A percentile compares a stretch with the other conserved stretches of the same genome.
phyloP scores from a whole-genome alignment of 1,140 invertebrate species.

The Argopecten irradians region DNA sequence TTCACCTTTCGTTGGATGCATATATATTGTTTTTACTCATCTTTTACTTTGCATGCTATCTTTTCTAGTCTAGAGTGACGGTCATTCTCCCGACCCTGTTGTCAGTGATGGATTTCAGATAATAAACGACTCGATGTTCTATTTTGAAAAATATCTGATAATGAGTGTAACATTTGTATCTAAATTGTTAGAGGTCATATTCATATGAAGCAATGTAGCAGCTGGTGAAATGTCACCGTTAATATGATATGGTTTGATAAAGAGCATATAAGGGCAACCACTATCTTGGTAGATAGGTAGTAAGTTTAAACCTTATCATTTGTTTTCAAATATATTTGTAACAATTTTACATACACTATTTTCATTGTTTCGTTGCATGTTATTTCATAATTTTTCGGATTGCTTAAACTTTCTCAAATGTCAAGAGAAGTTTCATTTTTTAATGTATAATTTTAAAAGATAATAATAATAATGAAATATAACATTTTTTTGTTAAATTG shows the following conservation, averaged over 20 bases:
- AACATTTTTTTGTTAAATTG: too few relatives aligned
- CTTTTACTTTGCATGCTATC: background rate
- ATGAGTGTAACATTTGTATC: background rate
- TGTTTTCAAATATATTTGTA: background rate
- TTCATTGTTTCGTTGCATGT: too few relatives aligned
- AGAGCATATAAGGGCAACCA: background rate
- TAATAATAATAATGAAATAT: too few relatives aligned
- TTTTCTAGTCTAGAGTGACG: background rate
- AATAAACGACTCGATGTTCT: background rate
- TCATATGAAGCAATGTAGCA: background rate
- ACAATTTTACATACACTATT: too few relatives aligned
- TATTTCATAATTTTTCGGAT: too few relatives aligned
- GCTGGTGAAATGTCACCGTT: background rate
- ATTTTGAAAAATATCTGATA: conserved; percentile 12
- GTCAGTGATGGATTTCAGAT: background rate
- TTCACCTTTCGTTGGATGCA: too few relatives aligned
- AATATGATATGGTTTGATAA: background rate
- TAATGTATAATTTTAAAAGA: too few relatives aligned
- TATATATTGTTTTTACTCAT: background rate
- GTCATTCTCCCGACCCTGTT: background rate
- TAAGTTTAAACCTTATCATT: background rate
- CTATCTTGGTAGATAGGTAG: background rate
- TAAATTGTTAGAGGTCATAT: background rate
- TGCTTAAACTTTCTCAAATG: too few relatives aligned
- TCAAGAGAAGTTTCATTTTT: too few relatives aligned